These are phyloP conservation scores for Chromis chromis DNA, from an alignment of 2,797 vertebrate species.

Conservation along the genomic window DNA sequence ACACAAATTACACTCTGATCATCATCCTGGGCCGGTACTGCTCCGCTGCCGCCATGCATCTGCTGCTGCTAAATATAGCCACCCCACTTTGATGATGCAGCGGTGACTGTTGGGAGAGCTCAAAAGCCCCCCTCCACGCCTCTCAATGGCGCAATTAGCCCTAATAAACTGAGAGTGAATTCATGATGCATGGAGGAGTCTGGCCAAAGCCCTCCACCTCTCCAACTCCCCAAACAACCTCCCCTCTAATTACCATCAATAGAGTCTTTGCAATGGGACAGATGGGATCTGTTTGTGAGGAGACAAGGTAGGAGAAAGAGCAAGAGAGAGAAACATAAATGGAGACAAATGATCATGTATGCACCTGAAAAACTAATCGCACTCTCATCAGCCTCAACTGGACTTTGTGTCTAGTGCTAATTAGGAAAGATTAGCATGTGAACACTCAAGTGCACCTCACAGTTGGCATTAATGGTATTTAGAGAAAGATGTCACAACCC, in stretches of 20 bases:
- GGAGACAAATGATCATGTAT: no score
- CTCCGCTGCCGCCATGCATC: slow-evolving; percentile 63
- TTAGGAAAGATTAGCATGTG: background rate
- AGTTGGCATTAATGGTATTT: no score
- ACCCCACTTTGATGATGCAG: slow-evolving; percentile 80
- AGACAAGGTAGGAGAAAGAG: slow-evolving; percentile 4
- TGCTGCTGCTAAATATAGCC: slow-evolving; percentile 82
- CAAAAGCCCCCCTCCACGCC: slow-evolving; percentile 30
- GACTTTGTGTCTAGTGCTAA: background rate
- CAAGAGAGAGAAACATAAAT: background rate
- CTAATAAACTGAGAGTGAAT: slow-evolving; percentile 74
- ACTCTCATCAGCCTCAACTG: background rate
- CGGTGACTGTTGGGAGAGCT: slow-evolving; percentile 72
- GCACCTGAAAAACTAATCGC: background rate
- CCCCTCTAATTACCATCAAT: slow-evolving; percentile 52
- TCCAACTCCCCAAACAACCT: background rate
- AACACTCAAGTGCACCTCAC: no score
- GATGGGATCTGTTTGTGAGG: slow-evolving; percentile 33
- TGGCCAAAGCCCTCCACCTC: slow-evolving; percentile 41
- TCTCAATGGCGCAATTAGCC: slow-evolving; percentile 78
- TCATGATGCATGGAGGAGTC: slow-evolving; percentile 61
- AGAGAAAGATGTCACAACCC: no score
- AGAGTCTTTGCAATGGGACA: slow-evolving; percentile 45
- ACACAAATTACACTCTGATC: slow-evolving; percentile 46
- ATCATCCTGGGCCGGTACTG: slow-evolving; percentile 59